A percentile compares a stretch with the other conserved stretches of the same genome.
Conservation (phyloP, 2,888 invertebrate genomes). For the Notodonta dromedarius region DNA sequence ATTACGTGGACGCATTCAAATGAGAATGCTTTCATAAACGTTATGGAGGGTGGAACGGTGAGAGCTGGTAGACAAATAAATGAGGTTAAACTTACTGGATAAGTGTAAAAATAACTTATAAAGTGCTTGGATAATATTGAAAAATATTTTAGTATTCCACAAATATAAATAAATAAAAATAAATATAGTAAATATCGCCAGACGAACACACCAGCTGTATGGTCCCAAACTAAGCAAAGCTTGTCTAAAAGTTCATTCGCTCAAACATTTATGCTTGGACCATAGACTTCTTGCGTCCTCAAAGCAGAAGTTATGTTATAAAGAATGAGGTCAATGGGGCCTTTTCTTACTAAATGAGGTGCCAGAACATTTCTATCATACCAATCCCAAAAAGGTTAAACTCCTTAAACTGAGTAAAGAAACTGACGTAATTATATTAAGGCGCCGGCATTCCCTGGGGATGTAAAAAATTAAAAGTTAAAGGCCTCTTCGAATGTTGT, state of each 20-base stretch:
- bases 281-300: no score
- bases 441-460: constrained; percentile 20
- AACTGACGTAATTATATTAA: constrained; percentile 24
- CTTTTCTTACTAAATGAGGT: background rate
- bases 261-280: no score
- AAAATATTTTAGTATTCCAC: no score
- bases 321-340: no score
- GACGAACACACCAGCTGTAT: no score
- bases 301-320: no score
- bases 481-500: constrained; percentile 21
- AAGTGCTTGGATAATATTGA: no score
- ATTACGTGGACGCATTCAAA: constrained; percentile 29
- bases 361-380: background rate
- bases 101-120: background rate
- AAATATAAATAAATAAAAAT: no score
- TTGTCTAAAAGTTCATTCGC: no score
- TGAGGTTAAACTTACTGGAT: background rate
- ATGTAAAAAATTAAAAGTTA: constrained; percentile 36
- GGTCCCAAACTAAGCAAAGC: no score
- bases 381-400: background rate
- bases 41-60: background rate
- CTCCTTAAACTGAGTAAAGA: constrained; percentile 3
- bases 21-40: constrained; percentile 27
- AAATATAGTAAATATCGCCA: no score
- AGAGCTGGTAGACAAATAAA: background rate